These are phyloP conservation scores for Cephalopterus ornatus DNA, from an alignment of 2,113 vertebrate genomes.

Conservation along the genomic window DNA sequence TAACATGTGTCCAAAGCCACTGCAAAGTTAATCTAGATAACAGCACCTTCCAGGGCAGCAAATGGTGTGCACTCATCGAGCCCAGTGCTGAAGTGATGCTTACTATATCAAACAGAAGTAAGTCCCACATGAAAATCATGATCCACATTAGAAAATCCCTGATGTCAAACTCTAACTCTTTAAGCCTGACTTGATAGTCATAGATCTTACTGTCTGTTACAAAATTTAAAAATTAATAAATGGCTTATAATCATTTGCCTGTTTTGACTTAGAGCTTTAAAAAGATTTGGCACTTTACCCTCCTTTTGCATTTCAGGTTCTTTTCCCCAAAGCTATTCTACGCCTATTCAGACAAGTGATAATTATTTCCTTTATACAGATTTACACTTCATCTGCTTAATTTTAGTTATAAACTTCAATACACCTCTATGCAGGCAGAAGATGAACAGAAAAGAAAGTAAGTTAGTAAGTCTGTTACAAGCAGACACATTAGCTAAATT, in stretches of 20 bases:
- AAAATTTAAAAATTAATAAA: not conserved
- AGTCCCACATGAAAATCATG: not conserved
- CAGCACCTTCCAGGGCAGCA: not conserved
- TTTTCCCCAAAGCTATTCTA: not conserved
- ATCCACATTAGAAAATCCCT: not conserved
- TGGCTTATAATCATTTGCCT: not conserved
- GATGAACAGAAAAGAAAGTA: not conserved
- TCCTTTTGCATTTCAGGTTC: not conserved
- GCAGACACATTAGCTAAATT: not conserved
- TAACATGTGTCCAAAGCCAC: not conserved
- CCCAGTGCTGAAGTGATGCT: not conserved
- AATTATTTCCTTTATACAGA: not conserved
- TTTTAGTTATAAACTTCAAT: not conserved
- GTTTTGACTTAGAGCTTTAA: not conserved
- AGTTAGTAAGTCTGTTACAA: not conserved
- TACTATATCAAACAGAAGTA: not conserved
- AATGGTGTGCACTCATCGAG: accelerated
- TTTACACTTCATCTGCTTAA: not conserved
- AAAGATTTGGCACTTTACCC: not conserved
- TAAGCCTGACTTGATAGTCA: not conserved
- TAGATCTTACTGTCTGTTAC: accelerated
- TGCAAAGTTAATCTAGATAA: not conserved
- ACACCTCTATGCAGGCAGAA: not conserved
- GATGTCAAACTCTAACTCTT: not conserved
- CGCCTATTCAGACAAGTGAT: not conserved